phyloP scores from a whole-genome alignment of 2,113 vertebrate genomes.

The Aldabrachelys gigantea region DNA sequence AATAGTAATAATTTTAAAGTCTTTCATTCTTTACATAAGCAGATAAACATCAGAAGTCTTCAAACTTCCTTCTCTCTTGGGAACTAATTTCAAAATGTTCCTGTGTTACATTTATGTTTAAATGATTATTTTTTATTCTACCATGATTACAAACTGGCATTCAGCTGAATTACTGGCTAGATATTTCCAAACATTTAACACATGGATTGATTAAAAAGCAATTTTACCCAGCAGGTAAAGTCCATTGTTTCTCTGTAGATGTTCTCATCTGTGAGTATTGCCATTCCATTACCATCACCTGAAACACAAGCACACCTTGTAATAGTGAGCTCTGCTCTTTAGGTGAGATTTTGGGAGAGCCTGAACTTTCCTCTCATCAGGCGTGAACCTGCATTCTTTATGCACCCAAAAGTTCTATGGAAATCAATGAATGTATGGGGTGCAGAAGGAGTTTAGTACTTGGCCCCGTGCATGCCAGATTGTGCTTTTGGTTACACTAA shows the following conservation, averaged over 20 bases:
- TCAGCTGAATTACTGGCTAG: conserved; percentile 21
- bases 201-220: not conserved
- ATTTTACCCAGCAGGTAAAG: conserved; percentile 11
- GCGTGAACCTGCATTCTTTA: not conserved
- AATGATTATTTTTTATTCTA: conserved; percentile 13
- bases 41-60: conserved; percentile 28
- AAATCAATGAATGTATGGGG: not conserved
- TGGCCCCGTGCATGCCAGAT: not conserved
- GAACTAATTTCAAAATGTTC: conserved; percentile 26
- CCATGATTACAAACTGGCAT: conserved; percentile 13
- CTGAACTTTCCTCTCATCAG: not conserved
- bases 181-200: not conserved
- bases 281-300: not conserved
- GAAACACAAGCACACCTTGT: not conserved
- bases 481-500: conserved; percentile 1
- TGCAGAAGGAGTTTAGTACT: not conserved
- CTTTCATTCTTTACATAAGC: conserved; percentile 8
- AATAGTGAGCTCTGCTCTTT: not conserved
- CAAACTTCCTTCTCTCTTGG: not conserved
- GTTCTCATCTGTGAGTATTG: not conserved
- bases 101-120: conserved; percentile 17
- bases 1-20: conserved; percentile 37
- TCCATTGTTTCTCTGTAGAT: not conserved
- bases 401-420: not conserved
- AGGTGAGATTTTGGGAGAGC: not conserved